Conservation (phyloP, 2,113 vertebrate genomes). For the Megaptera novaeangliae region DNA sequence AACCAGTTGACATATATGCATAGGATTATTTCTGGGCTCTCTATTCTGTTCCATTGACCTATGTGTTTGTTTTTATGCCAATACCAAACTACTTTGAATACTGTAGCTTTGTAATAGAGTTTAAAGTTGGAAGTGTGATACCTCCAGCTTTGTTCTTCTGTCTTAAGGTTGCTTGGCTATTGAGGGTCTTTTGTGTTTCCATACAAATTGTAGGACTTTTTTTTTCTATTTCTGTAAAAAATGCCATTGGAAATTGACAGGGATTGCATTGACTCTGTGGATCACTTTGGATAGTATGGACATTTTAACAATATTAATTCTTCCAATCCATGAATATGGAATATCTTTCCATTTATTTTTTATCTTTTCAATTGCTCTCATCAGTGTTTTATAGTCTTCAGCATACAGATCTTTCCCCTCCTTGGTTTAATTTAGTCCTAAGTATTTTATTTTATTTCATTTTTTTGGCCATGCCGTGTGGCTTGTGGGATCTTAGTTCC, state of each 20-base stretch:
- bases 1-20: too few species aligned
- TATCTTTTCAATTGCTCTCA: not conserved
- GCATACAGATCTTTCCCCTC: not conserved
- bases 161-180: not conserved
- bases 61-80: not conserved
- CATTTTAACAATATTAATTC: not conserved
- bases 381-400: not conserved
- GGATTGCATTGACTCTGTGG: not conserved
- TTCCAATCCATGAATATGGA: not conserved
- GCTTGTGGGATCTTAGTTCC: too few species aligned
- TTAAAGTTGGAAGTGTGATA: not conserved
- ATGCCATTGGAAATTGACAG: not conserved
- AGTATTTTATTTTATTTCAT: not conserved
- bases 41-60: too few species aligned
- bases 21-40: not conserved
- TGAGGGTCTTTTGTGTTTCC: not conserved
- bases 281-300: not conserved
- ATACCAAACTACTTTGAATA: not conserved
- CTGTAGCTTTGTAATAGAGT: not conserved
- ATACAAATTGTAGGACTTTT: not conserved
- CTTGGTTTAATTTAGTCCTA: not conserved
- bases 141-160: not conserved
- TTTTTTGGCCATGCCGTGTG: too few species aligned
- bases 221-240: not conserved
- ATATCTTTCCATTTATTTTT: not conserved